A percentile compares a stretch with the other conserved stretches of the same genome.
These are phyloP conservation scores for Argyra leucocephala DNA, from an alignment of 2,888 invertebrate genomes.

Conservation along the genomic window DNA sequence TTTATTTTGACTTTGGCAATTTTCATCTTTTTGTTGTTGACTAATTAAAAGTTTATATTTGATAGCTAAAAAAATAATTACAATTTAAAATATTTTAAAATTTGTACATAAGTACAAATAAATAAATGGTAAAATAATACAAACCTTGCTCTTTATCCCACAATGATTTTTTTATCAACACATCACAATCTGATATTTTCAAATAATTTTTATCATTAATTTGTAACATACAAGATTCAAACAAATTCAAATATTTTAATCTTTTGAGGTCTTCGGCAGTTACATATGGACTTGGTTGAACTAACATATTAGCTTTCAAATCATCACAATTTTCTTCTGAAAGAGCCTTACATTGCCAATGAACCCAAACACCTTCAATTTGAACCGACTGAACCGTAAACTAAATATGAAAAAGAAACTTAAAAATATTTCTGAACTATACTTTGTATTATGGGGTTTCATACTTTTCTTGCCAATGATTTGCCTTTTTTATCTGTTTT, in stretches of 20 bases:
- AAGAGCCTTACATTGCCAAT: slow-evolving; percentile 75
- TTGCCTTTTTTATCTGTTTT: slow-evolving; percentile 53
- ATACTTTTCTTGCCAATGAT: slow-evolving; percentile 49
- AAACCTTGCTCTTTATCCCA: slow-evolving; percentile 63
- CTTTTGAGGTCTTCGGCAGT: slow-evolving; percentile 71
- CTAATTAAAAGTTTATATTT: slow-evolving; percentile 30
- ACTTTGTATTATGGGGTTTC: no score
- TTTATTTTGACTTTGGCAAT: slow-evolving; percentile 19
- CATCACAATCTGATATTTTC: slow-evolving; percentile 64
- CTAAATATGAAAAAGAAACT: slow-evolving; percentile 41
- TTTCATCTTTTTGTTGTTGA: slow-evolving; percentile 29
- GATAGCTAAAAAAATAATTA: slow-evolving; percentile 22
- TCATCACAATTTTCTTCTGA: slow-evolving; percentile 43
- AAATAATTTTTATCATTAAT: slow-evolving; percentile 82
- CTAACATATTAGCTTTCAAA: slow-evolving; percentile 46
- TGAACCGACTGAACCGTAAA: slow-evolving; percentile 76
- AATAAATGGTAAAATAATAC: slow-evolving; percentile 26
- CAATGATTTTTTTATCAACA: slow-evolving; percentile 62
- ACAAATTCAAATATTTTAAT: slow-evolving; percentile 73
- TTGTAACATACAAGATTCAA: slow-evolving; percentile 79
- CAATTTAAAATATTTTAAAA: neutral
- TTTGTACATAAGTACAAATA: neutral
- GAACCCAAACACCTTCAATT: slow-evolving; percentile 70
- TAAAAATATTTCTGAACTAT: slow-evolving; percentile 10
- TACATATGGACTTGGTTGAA: slow-evolving; percentile 59